phyloP scores from a whole-genome alignment of 2,888 invertebrate genomes.

The Ptychoptera albimana region DNA sequence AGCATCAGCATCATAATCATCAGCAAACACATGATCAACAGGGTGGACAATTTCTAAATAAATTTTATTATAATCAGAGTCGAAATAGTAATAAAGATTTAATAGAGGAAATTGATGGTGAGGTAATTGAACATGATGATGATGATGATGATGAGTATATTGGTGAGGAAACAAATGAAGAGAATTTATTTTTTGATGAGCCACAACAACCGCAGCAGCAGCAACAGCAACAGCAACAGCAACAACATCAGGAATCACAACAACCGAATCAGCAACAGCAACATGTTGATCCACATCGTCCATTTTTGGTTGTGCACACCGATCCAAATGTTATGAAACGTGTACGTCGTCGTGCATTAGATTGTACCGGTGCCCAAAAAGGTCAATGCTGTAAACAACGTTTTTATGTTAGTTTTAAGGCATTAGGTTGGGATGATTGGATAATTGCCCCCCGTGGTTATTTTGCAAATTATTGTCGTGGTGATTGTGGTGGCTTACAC shows the following conservation, averaged over 20 bases:
- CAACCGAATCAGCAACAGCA: neutral
- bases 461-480: conserved; percentile 86
- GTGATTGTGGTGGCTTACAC: conserved; percentile 63
- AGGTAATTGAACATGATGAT: neutral
- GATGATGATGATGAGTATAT: neutral
- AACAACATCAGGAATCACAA: conserved; percentile 2
- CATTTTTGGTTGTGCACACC: conserved; percentile 69
- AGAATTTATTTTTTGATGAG: neutral
- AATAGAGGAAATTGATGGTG: neutral
- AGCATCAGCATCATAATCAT: conserved; percentile 4
- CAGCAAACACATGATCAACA: conserved; percentile 1
- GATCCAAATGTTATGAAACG: conserved; percentile 50
- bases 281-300: conserved; percentile 48
- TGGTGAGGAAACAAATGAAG: neutral
- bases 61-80: conserved; percentile 1
- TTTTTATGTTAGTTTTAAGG: conserved; percentile 82
- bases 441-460: conserved; percentile 82
- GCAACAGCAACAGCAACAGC: neutral
- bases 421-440: conserved; percentile 91
- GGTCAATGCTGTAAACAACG: conserved; percentile 77
- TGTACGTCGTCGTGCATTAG: conserved; percentile 66
- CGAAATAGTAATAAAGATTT: neutral
- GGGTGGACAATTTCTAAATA: neutral
- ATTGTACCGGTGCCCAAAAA: conserved; percentile 51
- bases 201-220: conserved; percentile 1